Evolutionary conservation across 2,797 vertebrate genomes (phyloP), one percentile per base, ranked within the genome.

Genomic region (Amblyopsis hoosieri): DNA sequence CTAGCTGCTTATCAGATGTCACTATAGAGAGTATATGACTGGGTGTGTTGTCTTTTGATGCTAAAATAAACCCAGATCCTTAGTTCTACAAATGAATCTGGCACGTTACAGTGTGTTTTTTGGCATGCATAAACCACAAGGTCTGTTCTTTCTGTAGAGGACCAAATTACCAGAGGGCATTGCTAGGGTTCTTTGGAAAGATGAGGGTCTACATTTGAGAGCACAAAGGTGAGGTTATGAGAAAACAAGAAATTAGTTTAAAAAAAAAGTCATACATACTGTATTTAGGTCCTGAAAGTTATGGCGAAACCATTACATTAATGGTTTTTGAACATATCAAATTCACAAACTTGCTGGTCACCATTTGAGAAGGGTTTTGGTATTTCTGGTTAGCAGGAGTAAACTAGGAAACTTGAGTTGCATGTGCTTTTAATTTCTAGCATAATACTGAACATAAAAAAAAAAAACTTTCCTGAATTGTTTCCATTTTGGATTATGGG

Each of bases 201-300:
- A 77, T 86, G 31, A 12, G 67, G 74, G 85, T 72, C 68, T 66
- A 71, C 11, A 45, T 72, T 78, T 42, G 80, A 81, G 76, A 82
- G 74, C 69, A 72, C 72, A 70, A 78, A 71, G 54, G 23, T 61
- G 67, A 61, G 72, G 78, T 78, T 84, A 79, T 84, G 9, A 42
- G 37, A 8, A 85, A 87, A 86, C 74, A 82, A 63, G 60, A 82
- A 66, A 68, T 74, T 75, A 71, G 83, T 85, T 84, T 82, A 85
- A 86, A 87, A 74, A 72, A 63, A 65, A 77, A 29, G 23, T 3
- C 23, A 29, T 29, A 29, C 23, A 29, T 29, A 29, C 23, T 29
- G 23, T 29, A 42, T 42, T 42, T 42, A 42, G 37, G 37, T 9
- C 37, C 37, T 42, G 37, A 7, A 42, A 42, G 37, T 42, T 2